A percentile compares a stretch with the other conserved stretches of the same genome.
phyloP scores from a whole-genome alignment of 1,140 invertebrate species.

The Drosophila rufa region DNA sequence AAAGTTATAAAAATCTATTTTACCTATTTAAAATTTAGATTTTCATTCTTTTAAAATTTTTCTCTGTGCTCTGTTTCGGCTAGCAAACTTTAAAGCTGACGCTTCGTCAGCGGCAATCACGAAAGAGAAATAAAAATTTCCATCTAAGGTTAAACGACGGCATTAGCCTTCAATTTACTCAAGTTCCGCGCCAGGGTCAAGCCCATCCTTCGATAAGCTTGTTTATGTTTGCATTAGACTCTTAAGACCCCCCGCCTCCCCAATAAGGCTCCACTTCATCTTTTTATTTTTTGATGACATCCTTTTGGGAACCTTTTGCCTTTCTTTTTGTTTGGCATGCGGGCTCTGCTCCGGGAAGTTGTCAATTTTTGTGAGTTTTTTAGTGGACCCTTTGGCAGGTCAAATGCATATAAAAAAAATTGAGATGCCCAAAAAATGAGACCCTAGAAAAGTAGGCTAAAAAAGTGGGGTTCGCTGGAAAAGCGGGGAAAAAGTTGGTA shows the following conservation, averaged over 20 bases:
- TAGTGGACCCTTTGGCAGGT: conserved; percentile 64
- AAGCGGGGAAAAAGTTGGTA: background rate
- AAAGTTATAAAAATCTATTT: background rate
- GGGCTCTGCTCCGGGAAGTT: conserved; percentile 52
- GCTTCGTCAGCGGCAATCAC: conserved; percentile 62
- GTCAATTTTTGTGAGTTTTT: conserved; percentile 48
- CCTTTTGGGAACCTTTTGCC: conserved; percentile 43
- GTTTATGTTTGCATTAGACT: conserved; percentile 76
- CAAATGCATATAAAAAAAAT: conserved; percentile 50
- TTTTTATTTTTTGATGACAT: conserved; percentile 55
- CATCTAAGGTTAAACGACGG: conserved; percentile 63
- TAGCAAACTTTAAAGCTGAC: conserved; percentile 32
- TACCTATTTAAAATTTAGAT: background rate
- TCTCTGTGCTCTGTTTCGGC: conserved; percentile 1
- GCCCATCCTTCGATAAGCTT: conserved; percentile 65
- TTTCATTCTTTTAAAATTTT: background rate
- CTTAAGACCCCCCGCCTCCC: background rate
- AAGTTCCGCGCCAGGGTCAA: conserved; percentile 22
- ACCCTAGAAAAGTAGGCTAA: conserved; percentile 34
- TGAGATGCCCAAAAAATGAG: conserved; percentile 30
- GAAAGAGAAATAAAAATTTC: conserved; percentile 44
- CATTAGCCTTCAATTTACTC: conserved; percentile 69
- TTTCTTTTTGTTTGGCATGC: conserved; percentile 4
- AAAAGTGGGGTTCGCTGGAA: background rate
- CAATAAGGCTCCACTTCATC: conserved; percentile 19